Base-by-base conservation (phyloP, 2,797 vertebrate genomes). In the Lacerta viridis region DNA sequence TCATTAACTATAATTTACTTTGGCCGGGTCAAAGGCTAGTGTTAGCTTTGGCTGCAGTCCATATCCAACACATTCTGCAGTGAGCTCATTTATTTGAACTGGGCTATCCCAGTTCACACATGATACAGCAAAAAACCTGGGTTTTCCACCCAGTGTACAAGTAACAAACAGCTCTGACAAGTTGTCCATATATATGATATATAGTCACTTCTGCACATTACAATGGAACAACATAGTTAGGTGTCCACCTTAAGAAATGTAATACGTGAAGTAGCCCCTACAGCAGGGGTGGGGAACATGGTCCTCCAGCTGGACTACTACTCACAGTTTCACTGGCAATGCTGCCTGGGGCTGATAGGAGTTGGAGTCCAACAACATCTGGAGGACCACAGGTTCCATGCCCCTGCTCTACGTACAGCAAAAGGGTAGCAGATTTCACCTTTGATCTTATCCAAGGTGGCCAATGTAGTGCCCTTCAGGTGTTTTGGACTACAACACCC, bases 1-100 rank as follows among this genome's bases (percentile, higher is more conserved):
- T 39, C 15, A 13, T 75, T 72, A 61, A 20, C 2, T 80, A 66
- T 84, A 72, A 85, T 76, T 76, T 89, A 11, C 39, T 59, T 85
- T 80, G 64, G 86, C 17, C 4, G 15, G 18, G 0, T 0, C 17
- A 85, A 87, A 23, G 23, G 43, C 43, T 13, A 87, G 1, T 3
- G 29, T 74, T 80, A 61, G 25, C 17, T 74, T 64, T 85, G 55
- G 69, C 50, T 43, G 7, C 18, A 64, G 36, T 76, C 20, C 36
- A 64, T 41, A 76, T 43, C 25, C 55, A 64, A 25, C 39, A 75
- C 27, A 11, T 81, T 64, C 27, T 64, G 69, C 20, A 25, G 29
- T 39, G 55, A 71, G 41, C 25, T 59, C 78, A 7, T 74, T 81
- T 29, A 50, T 79, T 29, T 78, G 11, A 85, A 68, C 29, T 8